These are phyloP conservation scores for Plecturocebus donacophilus DNA, from an alignment of 2,113 vertebrate genomes.

Conservation along the genomic window DNA sequence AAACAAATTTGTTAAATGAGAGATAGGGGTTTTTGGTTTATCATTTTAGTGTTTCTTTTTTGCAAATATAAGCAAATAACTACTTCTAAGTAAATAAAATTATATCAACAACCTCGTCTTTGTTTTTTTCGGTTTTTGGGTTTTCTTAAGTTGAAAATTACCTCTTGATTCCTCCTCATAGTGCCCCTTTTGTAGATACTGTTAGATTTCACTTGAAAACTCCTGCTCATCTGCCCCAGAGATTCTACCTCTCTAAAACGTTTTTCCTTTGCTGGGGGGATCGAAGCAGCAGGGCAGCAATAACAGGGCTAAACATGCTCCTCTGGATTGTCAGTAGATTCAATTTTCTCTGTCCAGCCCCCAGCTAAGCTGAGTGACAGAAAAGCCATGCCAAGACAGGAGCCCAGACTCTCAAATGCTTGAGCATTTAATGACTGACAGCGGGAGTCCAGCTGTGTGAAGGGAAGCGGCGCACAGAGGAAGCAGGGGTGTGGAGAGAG, in stretches of 20 bases:
- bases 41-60: not conserved
- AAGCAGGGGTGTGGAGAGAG: not conserved
- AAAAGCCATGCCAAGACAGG: not conserved
- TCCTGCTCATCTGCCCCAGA: not conserved
- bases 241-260: not conserved
- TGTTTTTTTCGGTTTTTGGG: not conserved
- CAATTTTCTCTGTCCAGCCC: not conserved
- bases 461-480: not conserved
- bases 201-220: not conserved
- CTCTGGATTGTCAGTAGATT: not conserved
- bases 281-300: not conserved
- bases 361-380: slow-evolving; percentile 19
- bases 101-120: not conserved
- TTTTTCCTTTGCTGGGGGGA: not conserved
- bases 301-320: not conserved
- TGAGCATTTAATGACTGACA: slow-evolving; percentile 31
- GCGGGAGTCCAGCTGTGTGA: not conserved
- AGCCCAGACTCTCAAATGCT: not conserved
- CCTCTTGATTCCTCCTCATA: not conserved
- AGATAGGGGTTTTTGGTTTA: not conserved
- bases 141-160: slow-evolving; percentile 26
- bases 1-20: slow-evolving; percentile 32
- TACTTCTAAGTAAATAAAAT: slow-evolving; percentile 39
- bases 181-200: not conserved
- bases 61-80: not conserved